Evolutionary conservation across 1,140 invertebrate genomes (phyloP).

Genomic region (Zaprionus taronus): DNA sequence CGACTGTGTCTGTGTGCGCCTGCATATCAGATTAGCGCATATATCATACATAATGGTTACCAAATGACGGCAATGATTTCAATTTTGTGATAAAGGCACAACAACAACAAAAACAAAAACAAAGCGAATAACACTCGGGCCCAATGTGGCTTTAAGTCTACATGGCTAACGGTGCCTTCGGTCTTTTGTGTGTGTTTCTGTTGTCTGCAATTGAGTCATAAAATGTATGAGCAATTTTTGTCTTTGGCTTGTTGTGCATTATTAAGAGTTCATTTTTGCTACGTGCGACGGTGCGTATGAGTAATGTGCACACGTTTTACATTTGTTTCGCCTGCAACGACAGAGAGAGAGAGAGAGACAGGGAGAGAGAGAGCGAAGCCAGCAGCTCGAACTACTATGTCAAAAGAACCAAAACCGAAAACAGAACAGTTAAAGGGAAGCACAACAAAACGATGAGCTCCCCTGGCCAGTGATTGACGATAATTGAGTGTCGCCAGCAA

Average conservation of each 20-base stretch:
- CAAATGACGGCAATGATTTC: slow-evolving; percentile 81
- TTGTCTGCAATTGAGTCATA: slow-evolving; percentile 40
- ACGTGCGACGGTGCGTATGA: slow-evolving; percentile 64
- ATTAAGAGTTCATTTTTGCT: slow-evolving; percentile 33
- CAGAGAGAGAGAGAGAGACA: background rate
- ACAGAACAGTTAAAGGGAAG: slow-evolving; percentile 6
- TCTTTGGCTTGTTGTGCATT: slow-evolving; percentile 32
- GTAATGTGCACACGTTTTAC: slow-evolving; percentile 53
- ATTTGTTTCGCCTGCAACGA: slow-evolving; percentile 25
- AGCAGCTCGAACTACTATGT: slow-evolving; percentile 16
- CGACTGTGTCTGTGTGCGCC: slow-evolving; percentile 28
- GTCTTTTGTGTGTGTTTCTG: background rate
- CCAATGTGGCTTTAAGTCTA: slow-evolving; percentile 28
- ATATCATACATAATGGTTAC: slow-evolving; percentile 78
- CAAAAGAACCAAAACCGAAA: slow-evolving; percentile 5
- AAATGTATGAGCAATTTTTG: slow-evolving; percentile 31
- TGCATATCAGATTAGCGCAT: slow-evolving; percentile 79
- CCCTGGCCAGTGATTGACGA: slow-evolving; percentile 75
- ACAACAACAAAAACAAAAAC: slow-evolving; percentile 3
- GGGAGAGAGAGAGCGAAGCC: background rate
- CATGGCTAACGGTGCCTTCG: background rate
- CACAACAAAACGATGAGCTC: slow-evolving; percentile 34
- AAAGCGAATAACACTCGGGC: background rate
- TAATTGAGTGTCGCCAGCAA: slow-evolving; percentile 79
- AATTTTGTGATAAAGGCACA: slow-evolving; percentile 63